phyloP scores from a whole-genome alignment of 2,113 vertebrate genomes.

The Chrysemys picta region DNA sequence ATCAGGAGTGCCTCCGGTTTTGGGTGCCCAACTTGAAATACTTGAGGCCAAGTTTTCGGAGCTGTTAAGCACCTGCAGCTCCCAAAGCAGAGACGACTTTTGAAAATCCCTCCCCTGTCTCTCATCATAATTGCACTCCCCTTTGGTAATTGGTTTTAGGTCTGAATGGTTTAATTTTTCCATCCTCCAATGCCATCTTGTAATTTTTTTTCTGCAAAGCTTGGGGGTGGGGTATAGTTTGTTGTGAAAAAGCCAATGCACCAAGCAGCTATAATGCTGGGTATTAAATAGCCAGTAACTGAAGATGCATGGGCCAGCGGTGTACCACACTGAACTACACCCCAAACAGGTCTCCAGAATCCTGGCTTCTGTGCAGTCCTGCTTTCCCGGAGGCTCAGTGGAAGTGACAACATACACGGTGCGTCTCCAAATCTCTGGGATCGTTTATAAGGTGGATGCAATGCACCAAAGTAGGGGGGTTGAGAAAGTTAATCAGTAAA shows the following conservation, averaged over 20 bases:
- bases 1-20: not conserved
- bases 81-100: not conserved
- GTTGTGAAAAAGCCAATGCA: not conserved
- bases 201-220: no score
- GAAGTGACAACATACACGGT: not conserved
- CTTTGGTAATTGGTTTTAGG: constrained; percentile 20
- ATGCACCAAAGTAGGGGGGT: not conserved
- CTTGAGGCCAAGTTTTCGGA: constrained; percentile 20
- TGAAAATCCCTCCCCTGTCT: not conserved
- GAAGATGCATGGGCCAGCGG: not conserved
- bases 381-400: not conserved
- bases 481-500: not conserved
- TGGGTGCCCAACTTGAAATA: constrained; percentile 21
- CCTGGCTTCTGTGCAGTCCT: not conserved
- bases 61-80: not conserved
- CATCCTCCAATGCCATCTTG: no score
- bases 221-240: not conserved
- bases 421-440: no score
- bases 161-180: not conserved
- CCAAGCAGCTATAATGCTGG: not conserved
- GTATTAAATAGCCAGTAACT: not conserved
- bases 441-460: not conserved
- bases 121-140: not conserved
- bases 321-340: not conserved
- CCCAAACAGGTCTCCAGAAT: not conserved